Evolutionary conservation across 2,113 vertebrate genomes (phyloP), one percentile per base, ranked within the genome.

Genomic region (Gasterosteus nipponicus): DNA sequence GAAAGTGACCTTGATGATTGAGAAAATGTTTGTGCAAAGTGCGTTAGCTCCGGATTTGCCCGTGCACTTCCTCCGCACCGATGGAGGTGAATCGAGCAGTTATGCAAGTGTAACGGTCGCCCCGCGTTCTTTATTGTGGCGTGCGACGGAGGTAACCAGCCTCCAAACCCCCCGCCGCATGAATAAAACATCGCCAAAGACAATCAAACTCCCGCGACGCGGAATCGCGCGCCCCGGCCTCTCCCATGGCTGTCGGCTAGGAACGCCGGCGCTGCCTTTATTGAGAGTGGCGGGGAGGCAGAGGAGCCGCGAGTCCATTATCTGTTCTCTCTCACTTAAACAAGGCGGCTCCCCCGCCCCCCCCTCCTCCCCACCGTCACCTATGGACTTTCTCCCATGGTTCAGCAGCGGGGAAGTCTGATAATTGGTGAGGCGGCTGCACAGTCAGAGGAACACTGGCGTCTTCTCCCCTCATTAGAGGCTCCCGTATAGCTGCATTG

Each of bases 371-470:
- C 68, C 83, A 35, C 82, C 85, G 70, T 88, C 88, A 92, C 89
- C 90, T 88, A 81, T 86, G 81, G 86, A 91, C 89, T 90, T 85
- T 78, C 82, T 87, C 87, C 87, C 87, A 81, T 72, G 80, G 87
- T 76, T 89, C 91, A 91, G 85, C 90, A 92, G 88, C 90, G 83
- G 91, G 89, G 86, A 90, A 87, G 91, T 77, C 87, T 86, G 88
- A 85, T 93, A 92, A 93, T 92, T 93, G 91, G 89, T 89, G 60
- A 9, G 86, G 75, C 85, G 83, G 83, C 81, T 85, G 80, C 90
- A 88, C 87, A 88, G 91, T 77, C 86, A 83, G 82, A 90, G 91
- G 77, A 73, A 68, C 80, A 58, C 84, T 78, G 77, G 84, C 79
- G 86, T 86, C 86, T 88, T 89, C 86, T 84, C 85, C 78, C 75